These are phyloP conservation scores for Mesitornis unicolor DNA, from an alignment of 2,113 vertebrate genomes.

Conservation along the genomic window DNA sequence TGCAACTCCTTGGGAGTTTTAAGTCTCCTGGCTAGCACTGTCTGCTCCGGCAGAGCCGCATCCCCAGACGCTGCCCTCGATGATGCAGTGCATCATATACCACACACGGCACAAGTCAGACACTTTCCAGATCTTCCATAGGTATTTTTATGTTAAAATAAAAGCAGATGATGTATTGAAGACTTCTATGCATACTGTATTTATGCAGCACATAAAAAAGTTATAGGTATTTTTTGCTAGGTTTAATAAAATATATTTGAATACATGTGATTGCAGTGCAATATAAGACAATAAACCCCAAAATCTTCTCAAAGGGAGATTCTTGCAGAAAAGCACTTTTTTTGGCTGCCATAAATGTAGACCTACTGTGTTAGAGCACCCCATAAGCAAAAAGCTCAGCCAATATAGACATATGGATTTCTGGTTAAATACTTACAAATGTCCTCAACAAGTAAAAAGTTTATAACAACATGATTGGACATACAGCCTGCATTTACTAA, in stretches of 20 bases:
- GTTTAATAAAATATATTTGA: background rate
- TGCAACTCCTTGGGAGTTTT: background rate
- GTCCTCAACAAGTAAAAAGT: background rate
- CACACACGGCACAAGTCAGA: fast-evolving
- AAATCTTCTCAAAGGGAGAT: background rate
- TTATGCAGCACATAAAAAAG: background rate
- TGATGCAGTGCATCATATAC: background rate
- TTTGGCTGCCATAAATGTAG: background rate
- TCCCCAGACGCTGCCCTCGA: background rate
- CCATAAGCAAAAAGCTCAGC: background rate
- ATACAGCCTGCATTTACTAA: background rate
- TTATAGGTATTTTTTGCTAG: background rate
- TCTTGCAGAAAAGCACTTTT: background rate
- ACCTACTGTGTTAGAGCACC: background rate
- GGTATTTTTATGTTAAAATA: background rate
- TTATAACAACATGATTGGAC: background rate
- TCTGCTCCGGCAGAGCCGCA: background rate
- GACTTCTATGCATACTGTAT: background rate
- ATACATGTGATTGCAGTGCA: background rate
- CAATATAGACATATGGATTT: background rate
- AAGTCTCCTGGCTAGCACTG: background rate
- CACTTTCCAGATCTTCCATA: background rate
- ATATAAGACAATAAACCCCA: background rate
- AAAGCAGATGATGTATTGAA: background rate
- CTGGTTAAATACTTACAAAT: background rate